Evolutionary conservation across 2,797 vertebrate species (phyloP).

Genomic region (Sphenopsis melanotis): DNA sequence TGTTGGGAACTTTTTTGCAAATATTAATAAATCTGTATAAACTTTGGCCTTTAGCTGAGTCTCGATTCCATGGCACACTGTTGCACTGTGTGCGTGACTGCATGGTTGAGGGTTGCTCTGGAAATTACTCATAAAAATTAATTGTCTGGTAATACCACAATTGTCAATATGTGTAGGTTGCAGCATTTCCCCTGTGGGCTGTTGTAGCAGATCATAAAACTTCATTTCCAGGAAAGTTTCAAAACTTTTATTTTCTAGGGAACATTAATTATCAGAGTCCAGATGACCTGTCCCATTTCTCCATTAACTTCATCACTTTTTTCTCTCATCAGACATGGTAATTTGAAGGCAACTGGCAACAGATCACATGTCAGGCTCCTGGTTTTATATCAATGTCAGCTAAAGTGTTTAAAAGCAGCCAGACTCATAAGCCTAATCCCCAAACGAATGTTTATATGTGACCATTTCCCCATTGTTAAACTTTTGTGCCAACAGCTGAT

Average conservation of each 20-base stretch:
- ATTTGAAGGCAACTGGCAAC: conserved; percentile 30
- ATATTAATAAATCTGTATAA: conserved; percentile 54
- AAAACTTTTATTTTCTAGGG: conserved; percentile 69
- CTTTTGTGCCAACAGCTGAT: conserved; percentile 25
- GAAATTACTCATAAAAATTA: conserved; percentile 68
- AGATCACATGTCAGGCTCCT: conserved; percentile 12
- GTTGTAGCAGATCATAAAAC: conserved; percentile 65
- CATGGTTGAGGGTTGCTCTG: conserved; percentile 26
- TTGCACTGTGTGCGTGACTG: conserved; percentile 10
- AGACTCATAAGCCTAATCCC: not conserved
- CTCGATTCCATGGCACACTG: conserved; percentile 10
- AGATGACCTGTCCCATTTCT: conserved; percentile 31
- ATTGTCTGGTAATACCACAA: conserved; percentile 63
- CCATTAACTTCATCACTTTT: conserved; percentile 34
- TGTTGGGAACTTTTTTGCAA: not conserved
- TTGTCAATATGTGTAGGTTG: conserved; percentile 61
- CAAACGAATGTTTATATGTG: not conserved
- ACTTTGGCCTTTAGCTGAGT: conserved; percentile 24
- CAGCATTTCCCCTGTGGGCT: conserved; percentile 50
- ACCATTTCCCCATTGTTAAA: conserved; percentile 7
- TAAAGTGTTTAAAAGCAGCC: conserved; percentile 32
- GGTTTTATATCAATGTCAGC: conserved; percentile 16
- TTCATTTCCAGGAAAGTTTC: conserved; percentile 70
- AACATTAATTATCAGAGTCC: conserved; percentile 48
- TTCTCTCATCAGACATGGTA: not conserved